These are phyloP conservation scores for Scaptomyza reducta DNA, from an alignment of 2,888 invertebrate genomes.

Conservation along the genomic window DNA sequence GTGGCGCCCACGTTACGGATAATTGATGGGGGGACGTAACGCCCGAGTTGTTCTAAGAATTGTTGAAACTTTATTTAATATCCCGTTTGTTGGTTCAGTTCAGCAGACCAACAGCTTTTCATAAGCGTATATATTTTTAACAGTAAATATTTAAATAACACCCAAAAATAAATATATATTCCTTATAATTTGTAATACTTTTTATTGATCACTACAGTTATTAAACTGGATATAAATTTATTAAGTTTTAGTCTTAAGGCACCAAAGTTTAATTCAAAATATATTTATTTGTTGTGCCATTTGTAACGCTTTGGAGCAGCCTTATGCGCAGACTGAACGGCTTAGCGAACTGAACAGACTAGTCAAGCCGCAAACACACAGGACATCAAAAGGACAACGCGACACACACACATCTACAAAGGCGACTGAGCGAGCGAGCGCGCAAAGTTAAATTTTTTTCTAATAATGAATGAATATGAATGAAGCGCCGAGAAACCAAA, in stretches of 20 bases:
- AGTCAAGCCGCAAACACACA: constrained; percentile 61
- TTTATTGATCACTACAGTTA: constrained; percentile 17
- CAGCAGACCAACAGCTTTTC: constrained; percentile 1
- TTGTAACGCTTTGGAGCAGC: constrained; percentile 77
- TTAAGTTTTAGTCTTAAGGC: constrained; percentile 15
- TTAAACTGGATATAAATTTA: background rate
- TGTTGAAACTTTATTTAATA: constrained; percentile 30
- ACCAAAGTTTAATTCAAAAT: background rate
- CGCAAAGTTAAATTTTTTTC: constrained; percentile 69
- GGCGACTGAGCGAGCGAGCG: constrained; percentile 28
- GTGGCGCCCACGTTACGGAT: constrained; percentile 84
- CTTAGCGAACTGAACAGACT: constrained; percentile 63
- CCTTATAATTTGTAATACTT: constrained; percentile 19
- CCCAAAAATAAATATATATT: constrained; percentile 2
- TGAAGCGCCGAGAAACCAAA: constrained; percentile 60
- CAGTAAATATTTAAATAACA: constrained; percentile 4
- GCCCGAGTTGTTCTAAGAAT: constrained; percentile 73
- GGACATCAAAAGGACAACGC: constrained; percentile 64
- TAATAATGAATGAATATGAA: constrained; percentile 83
- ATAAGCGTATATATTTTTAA: background rate
- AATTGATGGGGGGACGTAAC: constrained; percentile 83
- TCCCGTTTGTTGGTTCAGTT: constrained; percentile 1
- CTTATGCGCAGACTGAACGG: constrained; percentile 82
- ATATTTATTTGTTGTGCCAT: constrained; percentile 39
- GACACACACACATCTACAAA: constrained; percentile 37